Conservation (phyloP, 2,888 invertebrate species). For the Nowickia ferox region DNA sequence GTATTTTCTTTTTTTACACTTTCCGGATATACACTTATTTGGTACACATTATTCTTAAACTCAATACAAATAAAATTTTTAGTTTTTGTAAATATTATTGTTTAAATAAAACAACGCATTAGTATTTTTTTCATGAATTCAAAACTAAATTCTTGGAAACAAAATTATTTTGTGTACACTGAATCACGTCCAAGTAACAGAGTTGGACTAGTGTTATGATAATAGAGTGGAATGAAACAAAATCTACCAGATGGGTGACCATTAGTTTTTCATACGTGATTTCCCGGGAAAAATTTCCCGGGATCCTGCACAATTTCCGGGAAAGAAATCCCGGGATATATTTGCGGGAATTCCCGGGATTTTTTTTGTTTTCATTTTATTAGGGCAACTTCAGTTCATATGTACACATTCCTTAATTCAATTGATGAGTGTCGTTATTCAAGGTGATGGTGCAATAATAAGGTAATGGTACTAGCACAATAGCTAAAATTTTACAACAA, state of each 20-base stretch:
- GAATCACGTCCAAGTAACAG: slow-evolving; percentile 38
- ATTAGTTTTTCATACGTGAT: too few species aligned
- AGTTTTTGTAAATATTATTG: not conserved
- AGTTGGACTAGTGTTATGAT: not conserved
- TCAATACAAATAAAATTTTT: not conserved
- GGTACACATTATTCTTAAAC: not conserved
- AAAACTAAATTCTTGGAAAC: slow-evolving; percentile 13
- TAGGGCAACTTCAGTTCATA: too few species aligned
- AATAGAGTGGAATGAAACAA: slow-evolving; percentile 19
- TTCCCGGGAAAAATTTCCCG: too few species aligned
- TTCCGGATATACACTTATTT: not conserved
- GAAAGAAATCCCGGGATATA: too few species aligned
- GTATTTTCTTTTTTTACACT: slow-evolving; percentile 22
- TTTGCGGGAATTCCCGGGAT: too few species aligned
- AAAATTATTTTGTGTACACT: slow-evolving; percentile 61
- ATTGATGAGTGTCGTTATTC: too few species aligned
- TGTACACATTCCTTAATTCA: too few species aligned
- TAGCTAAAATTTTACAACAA: too few species aligned
- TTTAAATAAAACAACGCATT: not conserved
- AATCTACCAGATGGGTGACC: not conserved
- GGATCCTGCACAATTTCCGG: too few species aligned
- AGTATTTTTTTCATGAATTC: slow-evolving; percentile 10
- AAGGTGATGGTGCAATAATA: too few species aligned
- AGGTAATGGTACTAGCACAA: too few species aligned
- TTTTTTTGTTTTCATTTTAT: too few species aligned